Evolutionary conservation across 2,113 vertebrate species (phyloP).

Genomic region (Coregonus clupeaformis): DNA sequence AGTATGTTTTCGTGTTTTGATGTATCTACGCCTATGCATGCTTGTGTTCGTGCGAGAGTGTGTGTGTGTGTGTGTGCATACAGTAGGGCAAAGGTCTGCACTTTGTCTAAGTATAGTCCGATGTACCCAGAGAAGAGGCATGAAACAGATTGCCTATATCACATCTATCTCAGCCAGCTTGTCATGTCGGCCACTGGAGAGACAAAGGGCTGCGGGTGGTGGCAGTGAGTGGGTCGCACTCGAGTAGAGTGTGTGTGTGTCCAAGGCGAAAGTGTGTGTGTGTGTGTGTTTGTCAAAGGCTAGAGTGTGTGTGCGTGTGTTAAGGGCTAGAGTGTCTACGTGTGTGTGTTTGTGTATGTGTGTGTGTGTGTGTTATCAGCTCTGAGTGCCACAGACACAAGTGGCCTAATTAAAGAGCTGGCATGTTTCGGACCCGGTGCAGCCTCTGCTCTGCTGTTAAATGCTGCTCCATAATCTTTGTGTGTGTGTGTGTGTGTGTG

Average conservation of each 20-base stretch:
- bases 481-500: conserved; percentile 11
- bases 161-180: conserved; percentile 27
- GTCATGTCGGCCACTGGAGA: conserved; percentile 22
- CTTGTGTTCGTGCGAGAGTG: neutral
- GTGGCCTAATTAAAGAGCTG: conserved; percentile 64
- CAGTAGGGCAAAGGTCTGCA: conserved; percentile 1
- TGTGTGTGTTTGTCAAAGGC: conserved; percentile 7
- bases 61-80: neutral
- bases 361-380: neutral
- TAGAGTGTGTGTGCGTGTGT: conserved; percentile 11
- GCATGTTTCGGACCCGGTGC: neutral
- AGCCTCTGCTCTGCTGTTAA: conserved; percentile 61
- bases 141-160: conserved; percentile 50
- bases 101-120: conserved; percentile 14
- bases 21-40: too few species aligned
- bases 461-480: conserved; percentile 57
- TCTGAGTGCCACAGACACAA: conserved; percentile 21
- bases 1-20: too few species aligned
- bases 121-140: conserved; percentile 31
- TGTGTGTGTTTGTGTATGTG: neutral
- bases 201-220: conserved; percentile 2
- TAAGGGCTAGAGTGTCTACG: too few species aligned
- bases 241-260: conserved; percentile 4
- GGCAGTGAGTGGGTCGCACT: neutral
- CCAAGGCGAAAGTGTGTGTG: neutral